These are phyloP conservation scores for Amblyjoppa proteus DNA, from an alignment of 2,888 invertebrate genomes.

Conservation along the genomic window DNA sequence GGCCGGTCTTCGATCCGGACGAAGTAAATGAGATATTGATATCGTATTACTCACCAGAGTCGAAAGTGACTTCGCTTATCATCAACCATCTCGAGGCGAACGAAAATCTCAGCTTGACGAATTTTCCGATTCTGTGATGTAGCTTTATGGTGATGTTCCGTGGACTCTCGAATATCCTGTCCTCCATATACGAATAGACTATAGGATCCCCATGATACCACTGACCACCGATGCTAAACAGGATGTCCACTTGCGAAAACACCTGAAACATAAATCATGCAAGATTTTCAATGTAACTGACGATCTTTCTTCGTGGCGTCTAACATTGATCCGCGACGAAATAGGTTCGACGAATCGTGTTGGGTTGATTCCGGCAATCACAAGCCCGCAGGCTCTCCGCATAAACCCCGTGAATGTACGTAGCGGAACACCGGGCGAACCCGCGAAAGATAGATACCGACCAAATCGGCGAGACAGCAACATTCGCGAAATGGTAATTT, in stretches of 20 bases:
- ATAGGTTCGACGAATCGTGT: no score
- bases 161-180: slow-evolving; percentile 92
- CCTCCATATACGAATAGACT: slow-evolving; percentile 90
- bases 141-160: slow-evolving; percentile 93
- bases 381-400: not conserved
- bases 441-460: not conserved
- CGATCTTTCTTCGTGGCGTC: not conserved
- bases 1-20: slow-evolving; percentile 3
- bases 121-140: slow-evolving; percentile 92
- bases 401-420: not conserved
- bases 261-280: slow-evolving; percentile 86
- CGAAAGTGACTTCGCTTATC: slow-evolving; percentile 95
- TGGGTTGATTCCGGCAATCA: not conserved
- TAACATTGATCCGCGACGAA: not conserved
- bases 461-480: slow-evolving; percentile 30
- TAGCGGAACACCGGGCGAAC: not conserved
- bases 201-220: slow-evolving; percentile 92
- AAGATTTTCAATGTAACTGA: not conserved
- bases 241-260: slow-evolving; percentile 92
- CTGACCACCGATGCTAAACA: slow-evolving; percentile 93
- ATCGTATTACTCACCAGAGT: slow-evolving; percentile 88
- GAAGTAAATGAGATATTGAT: slow-evolving; percentile 38
- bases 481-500: slow-evolving; percentile 61
- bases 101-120: slow-evolving; percentile 91
- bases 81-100: slow-evolving; percentile 95